Evolutionary conservation across 92 coral and sea anemone genomes (phyloP).

Genomic region (Epizoanthus fatuus): DNA sequence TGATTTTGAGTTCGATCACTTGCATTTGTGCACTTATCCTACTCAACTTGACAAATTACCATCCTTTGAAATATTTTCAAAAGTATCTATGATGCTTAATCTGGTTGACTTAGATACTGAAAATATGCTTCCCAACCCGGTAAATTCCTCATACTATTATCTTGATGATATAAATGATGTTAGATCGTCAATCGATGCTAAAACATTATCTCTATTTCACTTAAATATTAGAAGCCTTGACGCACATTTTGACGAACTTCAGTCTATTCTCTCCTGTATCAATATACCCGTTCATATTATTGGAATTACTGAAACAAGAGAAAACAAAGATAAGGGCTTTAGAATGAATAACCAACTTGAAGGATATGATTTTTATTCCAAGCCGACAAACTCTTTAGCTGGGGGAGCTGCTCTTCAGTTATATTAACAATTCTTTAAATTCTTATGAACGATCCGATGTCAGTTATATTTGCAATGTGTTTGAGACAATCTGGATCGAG

Average conservation of each 20-base stretch:
- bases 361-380: not conserved
- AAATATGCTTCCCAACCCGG: not conserved
- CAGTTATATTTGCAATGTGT: too few species aligned
- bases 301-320: conserved; percentile 13
- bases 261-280: not conserved
- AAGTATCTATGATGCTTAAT: not conserved
- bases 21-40: not conserved
- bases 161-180: not conserved
- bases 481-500: too few species aligned
- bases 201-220: not conserved
- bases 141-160: not conserved
- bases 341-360: conserved; percentile 10
- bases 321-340: not conserved
- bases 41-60: not conserved
- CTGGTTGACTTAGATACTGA: not conserved
- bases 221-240: conserved; percentile 1
- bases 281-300: conserved; percentile 17
- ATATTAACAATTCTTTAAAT: too few species aligned
- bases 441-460: too few species aligned
- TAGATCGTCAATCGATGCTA: not conserved
- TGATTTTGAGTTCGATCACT: too few species aligned
- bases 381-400: not conserved
- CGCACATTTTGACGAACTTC: not conserved
- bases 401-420: not conserved
- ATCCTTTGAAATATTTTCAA: not conserved